Conservation (phyloP, 2,888 invertebrate genomes). For the Helobdella robusta region DNA sequence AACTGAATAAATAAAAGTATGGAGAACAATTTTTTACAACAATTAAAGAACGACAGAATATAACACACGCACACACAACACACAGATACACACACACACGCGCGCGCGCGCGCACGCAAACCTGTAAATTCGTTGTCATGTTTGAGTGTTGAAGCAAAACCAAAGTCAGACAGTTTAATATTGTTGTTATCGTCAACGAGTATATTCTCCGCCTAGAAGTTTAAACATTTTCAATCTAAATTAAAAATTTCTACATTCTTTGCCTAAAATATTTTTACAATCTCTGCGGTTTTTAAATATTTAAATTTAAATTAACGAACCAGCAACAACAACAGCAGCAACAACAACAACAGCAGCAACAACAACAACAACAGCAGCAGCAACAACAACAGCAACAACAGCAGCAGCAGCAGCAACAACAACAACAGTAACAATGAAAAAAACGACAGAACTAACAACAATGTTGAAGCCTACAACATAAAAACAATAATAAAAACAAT, state of each 20-base stretch:
- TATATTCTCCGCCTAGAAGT: conserved; percentile 59
- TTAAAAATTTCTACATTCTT: not conserved
- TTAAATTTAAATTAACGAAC: not conserved
- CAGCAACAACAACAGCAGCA: not conserved
- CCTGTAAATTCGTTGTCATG: conserved; percentile 43
- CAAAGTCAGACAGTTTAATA: conserved; percentile 97
- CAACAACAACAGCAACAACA: no score
- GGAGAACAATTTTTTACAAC: not conserved
- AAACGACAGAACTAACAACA: not conserved
- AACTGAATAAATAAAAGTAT: not conserved
- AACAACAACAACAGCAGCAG: no score
- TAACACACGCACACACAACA: not conserved
- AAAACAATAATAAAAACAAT: not conserved
- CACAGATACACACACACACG: not conserved
- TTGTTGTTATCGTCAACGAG: conserved; percentile 79
- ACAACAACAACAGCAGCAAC: no score
- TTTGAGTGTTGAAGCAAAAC: conserved; percentile 64
- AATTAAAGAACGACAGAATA: not conserved
- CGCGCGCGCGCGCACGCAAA: no score
- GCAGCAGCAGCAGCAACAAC: no score
- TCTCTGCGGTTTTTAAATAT: no score
- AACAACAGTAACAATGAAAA: no score
- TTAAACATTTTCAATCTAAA: no score
- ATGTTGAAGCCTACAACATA: no score
- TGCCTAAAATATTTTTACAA: not conserved